Conservation (phyloP, 2,888 invertebrate genomes). For the Sericinus montela region DNA sequence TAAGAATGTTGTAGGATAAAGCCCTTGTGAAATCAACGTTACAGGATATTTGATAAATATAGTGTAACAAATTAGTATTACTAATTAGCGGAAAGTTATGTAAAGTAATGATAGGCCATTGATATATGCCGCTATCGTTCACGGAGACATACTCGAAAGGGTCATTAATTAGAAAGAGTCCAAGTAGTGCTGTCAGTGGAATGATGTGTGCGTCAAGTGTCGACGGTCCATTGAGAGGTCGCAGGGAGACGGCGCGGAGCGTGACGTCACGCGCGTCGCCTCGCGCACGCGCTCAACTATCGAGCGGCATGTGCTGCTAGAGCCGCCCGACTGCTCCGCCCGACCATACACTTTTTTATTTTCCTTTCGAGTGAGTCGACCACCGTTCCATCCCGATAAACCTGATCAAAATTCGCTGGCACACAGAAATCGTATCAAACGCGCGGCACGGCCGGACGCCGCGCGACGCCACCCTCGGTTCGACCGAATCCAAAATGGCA, state of each 20-base stretch:
- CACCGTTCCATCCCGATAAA: constrained; percentile 38
- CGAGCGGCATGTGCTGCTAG: constrained; percentile 74
- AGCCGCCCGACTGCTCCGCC: constrained; percentile 63
- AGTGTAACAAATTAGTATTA: background rate
- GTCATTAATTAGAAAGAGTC: constrained; percentile 34
- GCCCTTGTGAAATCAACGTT: too few species aligned
- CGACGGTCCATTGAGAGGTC: constrained; percentile 37
- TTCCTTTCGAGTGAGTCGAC: constrained; percentile 62
- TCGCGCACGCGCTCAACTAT: constrained; percentile 72
- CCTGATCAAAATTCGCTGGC: constrained; percentile 24
- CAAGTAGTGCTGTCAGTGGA: constrained; percentile 33
- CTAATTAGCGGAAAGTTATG: background rate
- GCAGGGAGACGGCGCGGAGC: constrained; percentile 54
- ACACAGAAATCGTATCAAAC: constrained; percentile 21
- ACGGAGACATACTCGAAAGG: constrained; percentile 22
- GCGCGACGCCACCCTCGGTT: constrained; percentile 32
- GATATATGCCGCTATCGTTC: constrained; percentile 13
- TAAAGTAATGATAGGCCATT: constrained; percentile 10
- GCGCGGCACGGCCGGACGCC: constrained; percentile 23
- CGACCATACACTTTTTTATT: constrained; percentile 70
- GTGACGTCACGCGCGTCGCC: constrained; percentile 61
- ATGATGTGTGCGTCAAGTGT: constrained; percentile 30
- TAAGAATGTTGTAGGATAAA: too few species aligned
- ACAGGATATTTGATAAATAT: too few species aligned
- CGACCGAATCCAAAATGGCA: constrained; percentile 63